These are phyloP conservation scores for Erynnis tages DNA, from an alignment of 2,888 invertebrate species.

Conservation along the genomic window DNA sequence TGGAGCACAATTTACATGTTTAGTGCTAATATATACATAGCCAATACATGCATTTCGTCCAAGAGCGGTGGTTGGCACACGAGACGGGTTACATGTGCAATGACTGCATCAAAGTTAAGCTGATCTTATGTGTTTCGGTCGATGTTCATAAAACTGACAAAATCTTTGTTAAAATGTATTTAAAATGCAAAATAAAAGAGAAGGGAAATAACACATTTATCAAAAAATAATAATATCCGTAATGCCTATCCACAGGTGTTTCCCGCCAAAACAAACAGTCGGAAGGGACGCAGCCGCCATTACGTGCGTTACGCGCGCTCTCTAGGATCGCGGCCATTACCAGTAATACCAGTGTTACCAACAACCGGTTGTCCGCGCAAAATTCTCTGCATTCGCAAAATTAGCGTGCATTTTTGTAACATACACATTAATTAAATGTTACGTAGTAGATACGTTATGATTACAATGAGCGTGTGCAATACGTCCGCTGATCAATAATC, in stretches of 20 bases:
- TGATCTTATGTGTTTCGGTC: too few species aligned
- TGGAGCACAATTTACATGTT: constrained; percentile 15
- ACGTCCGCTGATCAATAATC: too few species aligned
- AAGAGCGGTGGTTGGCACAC: constrained; percentile 9
- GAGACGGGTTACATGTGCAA: constrained; percentile 3
- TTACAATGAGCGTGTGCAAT: too few species aligned
- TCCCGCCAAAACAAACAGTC: constrained; percentile 16
- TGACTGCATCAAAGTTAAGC: background rate
- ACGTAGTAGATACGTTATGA: too few species aligned
- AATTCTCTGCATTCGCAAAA: constrained; percentile 11
- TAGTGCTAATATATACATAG: constrained; percentile 14
- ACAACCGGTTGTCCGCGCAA: constrained; percentile 4
- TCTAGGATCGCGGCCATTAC: constrained; percentile 1
- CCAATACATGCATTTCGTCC: constrained; percentile 18
- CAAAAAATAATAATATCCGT: background rate
- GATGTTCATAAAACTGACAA: too few species aligned
- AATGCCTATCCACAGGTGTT: background rate
- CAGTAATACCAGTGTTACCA: background rate
- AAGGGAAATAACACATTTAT: constrained; percentile 1
- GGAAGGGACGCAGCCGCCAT: constrained; percentile 6
- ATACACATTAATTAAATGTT: constrained; percentile 1
- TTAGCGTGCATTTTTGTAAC: constrained; percentile 2
- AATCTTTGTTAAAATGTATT: too few species aligned
- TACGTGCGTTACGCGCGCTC: background rate
- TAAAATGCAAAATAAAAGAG: background rate